Evolutionary conservation across 2,113 vertebrate species (phyloP).

Genomic region (Antigone vipio): DNA sequence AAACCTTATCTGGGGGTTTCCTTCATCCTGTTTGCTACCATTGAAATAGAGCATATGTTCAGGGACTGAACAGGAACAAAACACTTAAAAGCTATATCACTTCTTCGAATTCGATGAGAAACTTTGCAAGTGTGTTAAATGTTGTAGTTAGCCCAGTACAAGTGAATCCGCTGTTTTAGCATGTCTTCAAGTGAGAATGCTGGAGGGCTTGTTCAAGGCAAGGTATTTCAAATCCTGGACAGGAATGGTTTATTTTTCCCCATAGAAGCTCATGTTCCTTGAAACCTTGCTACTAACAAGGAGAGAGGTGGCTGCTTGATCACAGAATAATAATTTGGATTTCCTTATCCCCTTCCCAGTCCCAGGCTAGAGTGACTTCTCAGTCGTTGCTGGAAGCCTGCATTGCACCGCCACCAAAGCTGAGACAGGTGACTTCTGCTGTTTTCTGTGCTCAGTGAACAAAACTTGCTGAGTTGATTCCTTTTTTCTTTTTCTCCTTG

Average conservation of each 20-base stretch:
- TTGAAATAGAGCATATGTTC: not conserved
- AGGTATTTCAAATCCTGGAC: not conserved
- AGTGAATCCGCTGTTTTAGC: accelerated
- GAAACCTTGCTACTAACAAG: accelerated
- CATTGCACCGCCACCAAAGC: too few relatives aligned
- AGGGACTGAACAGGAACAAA: not conserved
- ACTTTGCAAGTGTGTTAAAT: not conserved
- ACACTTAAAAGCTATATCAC: not conserved
- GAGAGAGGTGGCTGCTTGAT: not conserved
- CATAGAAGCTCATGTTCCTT: not conserved
- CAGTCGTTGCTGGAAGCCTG: too few relatives aligned
- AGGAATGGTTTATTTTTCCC: not conserved
- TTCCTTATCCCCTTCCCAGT: not conserved
- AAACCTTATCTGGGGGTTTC: not conserved
- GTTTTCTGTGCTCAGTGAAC: not conserved
- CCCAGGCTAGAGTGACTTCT: not conserved
- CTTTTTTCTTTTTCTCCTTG: too few relatives aligned
- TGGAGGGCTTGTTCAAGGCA: too few relatives aligned
- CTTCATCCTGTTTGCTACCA: too few relatives aligned
- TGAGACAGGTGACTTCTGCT: not conserved
- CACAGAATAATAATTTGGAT: not conserved
- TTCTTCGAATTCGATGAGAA: not conserved
- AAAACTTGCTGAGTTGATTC: not conserved
- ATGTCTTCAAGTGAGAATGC: too few relatives aligned
- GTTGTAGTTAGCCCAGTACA: too few relatives aligned